A percentile compares a stretch with the other conserved stretches of the same genome.
phyloP scores from a whole-genome alignment of 2,113 vertebrate genomes.

The Ploceus nigricollis region DNA sequence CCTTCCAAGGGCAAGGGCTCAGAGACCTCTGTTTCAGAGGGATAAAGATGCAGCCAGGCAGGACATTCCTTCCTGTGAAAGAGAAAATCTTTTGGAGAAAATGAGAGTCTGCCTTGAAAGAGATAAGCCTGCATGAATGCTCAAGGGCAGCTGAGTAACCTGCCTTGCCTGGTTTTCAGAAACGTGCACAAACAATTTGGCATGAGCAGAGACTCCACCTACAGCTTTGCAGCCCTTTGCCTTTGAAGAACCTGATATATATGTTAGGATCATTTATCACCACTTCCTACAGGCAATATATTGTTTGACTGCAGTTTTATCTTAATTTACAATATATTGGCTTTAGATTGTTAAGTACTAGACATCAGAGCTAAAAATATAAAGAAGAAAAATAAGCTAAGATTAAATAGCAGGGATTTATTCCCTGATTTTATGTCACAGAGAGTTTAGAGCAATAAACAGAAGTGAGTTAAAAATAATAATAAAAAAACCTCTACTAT shows the following conservation, averaged over 20 bases:
- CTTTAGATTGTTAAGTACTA: background rate
- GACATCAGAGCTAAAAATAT: background rate
- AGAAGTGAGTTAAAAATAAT: background rate
- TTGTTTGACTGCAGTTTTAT: constrained; percentile 10
- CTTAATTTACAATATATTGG: constrained; percentile 1
- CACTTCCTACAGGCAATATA: background rate
- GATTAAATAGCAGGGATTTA: constrained; percentile 3
- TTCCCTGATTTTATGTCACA: background rate
- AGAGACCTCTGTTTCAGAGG: background rate
- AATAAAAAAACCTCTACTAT: background rate
- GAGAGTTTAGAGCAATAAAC: constrained; percentile 4
- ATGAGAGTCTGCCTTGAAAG: background rate
- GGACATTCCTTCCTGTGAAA: background rate
- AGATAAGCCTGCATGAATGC: background rate
- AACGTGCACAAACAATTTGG: background rate
- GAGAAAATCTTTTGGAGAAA: background rate
- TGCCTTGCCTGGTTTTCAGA: background rate
- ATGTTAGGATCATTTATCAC: background rate
- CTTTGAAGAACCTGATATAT: background rate
- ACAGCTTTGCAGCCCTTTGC: background rate
- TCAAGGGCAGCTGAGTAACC: background rate
- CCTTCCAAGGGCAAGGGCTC: background rate
- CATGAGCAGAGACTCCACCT: background rate
- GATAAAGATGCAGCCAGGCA: background rate
- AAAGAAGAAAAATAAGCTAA: background rate